Evolutionary conservation across 1,140 invertebrate species (phyloP), one percentile per base, ranked within the genome.

Genomic region (Manduca sexta): DNA sequence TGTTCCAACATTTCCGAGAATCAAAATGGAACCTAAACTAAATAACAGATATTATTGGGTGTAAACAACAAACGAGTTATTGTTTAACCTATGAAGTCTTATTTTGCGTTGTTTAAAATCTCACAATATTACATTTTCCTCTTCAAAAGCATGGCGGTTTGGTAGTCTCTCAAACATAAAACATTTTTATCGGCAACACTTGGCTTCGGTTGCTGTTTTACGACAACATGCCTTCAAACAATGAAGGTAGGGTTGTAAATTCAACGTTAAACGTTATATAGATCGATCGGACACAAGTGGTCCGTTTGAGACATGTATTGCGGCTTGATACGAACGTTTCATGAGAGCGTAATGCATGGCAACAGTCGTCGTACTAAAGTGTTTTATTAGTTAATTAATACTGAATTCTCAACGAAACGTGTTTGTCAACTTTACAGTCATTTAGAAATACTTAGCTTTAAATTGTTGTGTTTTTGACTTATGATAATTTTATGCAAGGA

Each of bases 161-260:
- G 44, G 46, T 55, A 60, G 49, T 30, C 46, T 50, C 58, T 56
- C 39, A 39, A 53, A 47, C 53, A 39, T 60, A 56, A 60, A 60
- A 52, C 53, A 60, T 60, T 60, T 53, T 56, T 51, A 60, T 52
- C 53, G 49, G 39, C 18, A 56, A 52, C 49, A 52, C 46, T 50
- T 18, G 15, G 13, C 21, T 13, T 49, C 11, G 5, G 10, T 43
- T 2, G 16, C n/a, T 12, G 15, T 35, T 31, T 38, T 31, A 35
- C 0, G 11, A 30, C 48, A 43, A 40, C 15, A 5, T 45, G 40
- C 45, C 31, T 18, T 41, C 45, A 21, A 8, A 1, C 8, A 11
- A 29, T 26, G 12, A 7, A n/a, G 3, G n/a, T 45, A 59, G 37
- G 34, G 49, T 40, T 38, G 29, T 34, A 38, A 34, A 13, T 52